A percentile compares a stretch with the other conserved stretches of the same genome.
These are phyloP conservation scores for Scomber colias DNA, from an alignment of 2,113 vertebrate species.

Conservation along the genomic window DNA sequence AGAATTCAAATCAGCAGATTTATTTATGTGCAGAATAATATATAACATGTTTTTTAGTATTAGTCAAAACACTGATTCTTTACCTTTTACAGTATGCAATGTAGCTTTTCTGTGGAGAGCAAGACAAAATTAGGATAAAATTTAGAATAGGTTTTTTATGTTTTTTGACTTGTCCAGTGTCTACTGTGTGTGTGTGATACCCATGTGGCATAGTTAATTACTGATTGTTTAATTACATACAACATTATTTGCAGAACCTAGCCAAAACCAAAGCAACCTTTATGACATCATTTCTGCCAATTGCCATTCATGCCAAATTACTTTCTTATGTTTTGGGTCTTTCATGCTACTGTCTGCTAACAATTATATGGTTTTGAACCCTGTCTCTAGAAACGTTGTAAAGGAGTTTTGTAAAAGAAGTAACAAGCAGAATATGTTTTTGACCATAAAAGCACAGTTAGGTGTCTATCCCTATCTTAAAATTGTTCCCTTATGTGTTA, in stretches of 20 bases:
- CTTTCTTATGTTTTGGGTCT: background rate
- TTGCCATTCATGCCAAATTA: background rate
- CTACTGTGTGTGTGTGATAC: conserved; percentile 39
- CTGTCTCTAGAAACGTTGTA: background rate
- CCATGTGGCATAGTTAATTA: conserved; percentile 40
- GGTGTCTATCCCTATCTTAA: background rate
- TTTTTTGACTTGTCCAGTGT: conserved; percentile 51
- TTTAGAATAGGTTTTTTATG: conserved; percentile 55
- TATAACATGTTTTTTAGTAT: conserved; percentile 69
- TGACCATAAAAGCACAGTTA: background rate
- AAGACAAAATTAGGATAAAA: conserved; percentile 34
- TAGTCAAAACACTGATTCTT: conserved; percentile 72
- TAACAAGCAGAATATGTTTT: background rate
- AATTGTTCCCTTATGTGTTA: background rate
- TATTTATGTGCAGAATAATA: conserved; percentile 80
- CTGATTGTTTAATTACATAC: conserved; percentile 15
- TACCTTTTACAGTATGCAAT: conserved; percentile 73
- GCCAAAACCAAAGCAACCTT: conserved; percentile 68
- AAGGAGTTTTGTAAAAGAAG: background rate
- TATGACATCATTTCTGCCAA: conserved; percentile 20
- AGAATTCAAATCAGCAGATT: conserved; percentile 60
- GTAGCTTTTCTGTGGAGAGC: conserved; percentile 59
- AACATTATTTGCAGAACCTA: conserved; percentile 38
- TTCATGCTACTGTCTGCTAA: background rate
- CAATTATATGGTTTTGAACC: conserved; percentile 2